These are phyloP conservation scores for Maccullochella peelii DNA, from an alignment of 2,113 vertebrate genomes.

Conservation along the genomic window DNA sequence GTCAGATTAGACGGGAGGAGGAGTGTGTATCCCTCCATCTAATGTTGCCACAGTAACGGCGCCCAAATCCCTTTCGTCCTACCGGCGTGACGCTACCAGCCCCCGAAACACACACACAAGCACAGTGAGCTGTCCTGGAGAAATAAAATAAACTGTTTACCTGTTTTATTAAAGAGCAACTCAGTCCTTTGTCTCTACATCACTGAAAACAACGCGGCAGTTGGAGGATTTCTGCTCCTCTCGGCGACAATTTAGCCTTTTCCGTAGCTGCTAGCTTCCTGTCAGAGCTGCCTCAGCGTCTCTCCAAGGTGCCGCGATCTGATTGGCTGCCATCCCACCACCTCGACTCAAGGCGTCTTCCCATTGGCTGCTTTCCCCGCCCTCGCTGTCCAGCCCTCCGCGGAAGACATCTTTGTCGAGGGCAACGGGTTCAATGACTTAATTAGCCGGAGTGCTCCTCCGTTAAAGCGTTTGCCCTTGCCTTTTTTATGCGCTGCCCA, in stretches of 20 bases:
- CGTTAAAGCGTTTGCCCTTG: slow-evolving; percentile 69
- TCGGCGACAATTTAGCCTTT: slow-evolving; percentile 40
- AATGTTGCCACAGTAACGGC: slow-evolving; percentile 84
- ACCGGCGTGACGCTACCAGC: slow-evolving; percentile 61
- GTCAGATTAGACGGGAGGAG: slow-evolving; percentile 56
- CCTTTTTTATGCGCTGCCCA: slow-evolving; percentile 58
- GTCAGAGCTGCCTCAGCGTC: slow-evolving; percentile 42
- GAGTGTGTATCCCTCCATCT: slow-evolving; percentile 66
- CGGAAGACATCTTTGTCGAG: slow-evolving; percentile 75
- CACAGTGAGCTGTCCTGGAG: background rate
- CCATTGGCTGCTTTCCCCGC: slow-evolving; percentile 53
- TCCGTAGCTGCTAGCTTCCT: slow-evolving; percentile 13
- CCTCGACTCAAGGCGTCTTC: slow-evolving; percentile 31
- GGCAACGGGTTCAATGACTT: slow-evolving; percentile 76
- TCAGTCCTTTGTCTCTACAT: slow-evolving; percentile 68
- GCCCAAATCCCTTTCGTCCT: slow-evolving; percentile 71
- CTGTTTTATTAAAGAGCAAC: slow-evolving; percentile 55
- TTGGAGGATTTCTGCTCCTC: slow-evolving; percentile 56
- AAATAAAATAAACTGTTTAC: slow-evolving; percentile 42
- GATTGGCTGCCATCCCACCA: slow-evolving; percentile 55
- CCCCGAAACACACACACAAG: slow-evolving; percentile 39
- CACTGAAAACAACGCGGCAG: slow-evolving; percentile 54
- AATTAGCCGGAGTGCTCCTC: slow-evolving; percentile 80
- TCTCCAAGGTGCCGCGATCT: slow-evolving; percentile 35
- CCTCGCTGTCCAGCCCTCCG: background rate